A percentile compares a stretch with the other conserved stretches of the same genome.
Conservation (phyloP, 92 coral and sea anemone genomes). For the Muricea muricata region DNA sequence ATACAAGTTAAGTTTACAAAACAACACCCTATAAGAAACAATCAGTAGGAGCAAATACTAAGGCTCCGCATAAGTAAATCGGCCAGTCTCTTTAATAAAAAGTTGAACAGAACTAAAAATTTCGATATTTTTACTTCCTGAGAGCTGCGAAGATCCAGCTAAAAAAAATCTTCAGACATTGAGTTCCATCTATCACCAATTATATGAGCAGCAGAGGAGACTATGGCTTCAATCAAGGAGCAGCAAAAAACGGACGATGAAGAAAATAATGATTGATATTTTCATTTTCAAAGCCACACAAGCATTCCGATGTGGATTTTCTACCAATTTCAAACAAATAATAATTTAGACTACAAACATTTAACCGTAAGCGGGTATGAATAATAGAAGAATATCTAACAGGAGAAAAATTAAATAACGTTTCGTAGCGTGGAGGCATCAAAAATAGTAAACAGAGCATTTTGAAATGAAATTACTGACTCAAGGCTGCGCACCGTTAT, state of each 20-base stretch:
- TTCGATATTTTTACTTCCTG: too few relatives aligned
- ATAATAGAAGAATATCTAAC: too few relatives aligned
- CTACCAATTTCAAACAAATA: background rate
- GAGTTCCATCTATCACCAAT: background rate
- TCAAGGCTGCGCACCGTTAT: background rate
- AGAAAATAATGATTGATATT: background rate
- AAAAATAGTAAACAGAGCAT: background rate
- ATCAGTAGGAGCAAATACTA: too few relatives aligned
- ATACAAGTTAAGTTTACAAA: too few relatives aligned
- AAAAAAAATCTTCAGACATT: constrained; percentile 6
- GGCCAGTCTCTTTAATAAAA: too few relatives aligned
- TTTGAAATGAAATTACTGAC: constrained; percentile 19
- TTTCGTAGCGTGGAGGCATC: background rate
- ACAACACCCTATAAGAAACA: too few relatives aligned
- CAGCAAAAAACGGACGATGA: constrained; percentile 30
- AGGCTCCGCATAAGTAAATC: too few relatives aligned
- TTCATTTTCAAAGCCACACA: background rate
- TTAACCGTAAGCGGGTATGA: constrained; percentile 32
- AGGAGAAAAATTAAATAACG: too few relatives aligned
- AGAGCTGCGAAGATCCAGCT: background rate
- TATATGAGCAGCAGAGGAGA: constrained; percentile 42
- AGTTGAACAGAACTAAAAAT: too few relatives aligned
- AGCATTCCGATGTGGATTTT: background rate
- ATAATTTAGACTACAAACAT: background rate
- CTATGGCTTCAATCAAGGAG: constrained; percentile 5